These are phyloP conservation scores for Mimumesa dahlbomi DNA, from an alignment of 2,888 invertebrate genomes.

Conservation along the genomic window DNA sequence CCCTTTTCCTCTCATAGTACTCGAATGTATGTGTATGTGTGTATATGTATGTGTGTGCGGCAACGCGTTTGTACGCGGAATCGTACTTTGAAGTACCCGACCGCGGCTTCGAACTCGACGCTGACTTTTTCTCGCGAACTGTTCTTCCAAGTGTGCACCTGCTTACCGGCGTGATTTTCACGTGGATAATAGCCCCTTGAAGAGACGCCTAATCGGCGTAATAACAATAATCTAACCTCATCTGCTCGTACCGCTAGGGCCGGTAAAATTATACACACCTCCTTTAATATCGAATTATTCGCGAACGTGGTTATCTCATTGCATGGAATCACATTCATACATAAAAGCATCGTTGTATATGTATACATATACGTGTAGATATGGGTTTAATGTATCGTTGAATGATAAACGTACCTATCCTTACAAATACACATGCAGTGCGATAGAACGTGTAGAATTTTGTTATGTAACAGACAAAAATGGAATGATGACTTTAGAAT, in stretches of 20 bases:
- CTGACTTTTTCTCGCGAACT: conserved; percentile 20
- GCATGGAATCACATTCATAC: neutral
- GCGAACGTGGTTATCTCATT: neutral
- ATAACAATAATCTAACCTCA: conserved; percentile 3
- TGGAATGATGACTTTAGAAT: too few species aligned
- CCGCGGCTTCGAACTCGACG: conserved; percentile 18
- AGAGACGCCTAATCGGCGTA: conserved; percentile 27
- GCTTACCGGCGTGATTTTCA: conserved; percentile 28
- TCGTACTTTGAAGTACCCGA: conserved; percentile 32
- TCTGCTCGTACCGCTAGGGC: conserved; percentile 4
- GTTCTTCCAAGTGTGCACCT: conserved; percentile 9
- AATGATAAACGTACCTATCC: too few species aligned
- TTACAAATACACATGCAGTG: too few species aligned
- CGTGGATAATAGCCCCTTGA: conserved; percentile 21
- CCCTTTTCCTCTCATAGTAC: too few species aligned
- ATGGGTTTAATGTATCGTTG: neutral
- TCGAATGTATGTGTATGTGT: too few species aligned
- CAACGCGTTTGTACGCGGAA: neutral
- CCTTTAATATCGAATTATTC: neutral
- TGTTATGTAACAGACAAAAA: too few species aligned
- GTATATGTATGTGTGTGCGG: conserved; percentile 3
- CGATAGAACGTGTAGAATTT: too few species aligned
- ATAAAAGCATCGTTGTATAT: neutral
- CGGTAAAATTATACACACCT: neutral
- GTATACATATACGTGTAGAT: neutral